Percentiles rank a stretch among this genome's conserved stretches.
Conservation (phyloP, 2,113 vertebrate species). For the Psittacula cyanocephala region DNA sequence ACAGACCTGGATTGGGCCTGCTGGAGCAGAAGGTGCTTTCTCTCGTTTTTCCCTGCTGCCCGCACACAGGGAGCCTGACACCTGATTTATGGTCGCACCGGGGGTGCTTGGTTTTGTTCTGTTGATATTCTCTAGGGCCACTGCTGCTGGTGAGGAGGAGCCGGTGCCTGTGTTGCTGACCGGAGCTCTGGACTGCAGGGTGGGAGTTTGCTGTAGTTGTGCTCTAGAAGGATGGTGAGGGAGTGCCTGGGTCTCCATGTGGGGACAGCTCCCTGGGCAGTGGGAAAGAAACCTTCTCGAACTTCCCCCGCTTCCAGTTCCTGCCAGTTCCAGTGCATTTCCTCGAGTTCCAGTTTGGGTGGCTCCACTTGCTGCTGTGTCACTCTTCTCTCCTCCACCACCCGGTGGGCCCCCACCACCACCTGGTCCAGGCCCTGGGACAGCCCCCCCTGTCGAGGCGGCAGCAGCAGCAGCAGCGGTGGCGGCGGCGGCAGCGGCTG, state of each 20-base stretch:
- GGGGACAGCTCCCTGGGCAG: slow-evolving; percentile 19
- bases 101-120: background rate
- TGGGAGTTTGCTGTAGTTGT: slow-evolving; percentile 79
- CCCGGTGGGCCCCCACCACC: slow-evolving; percentile 46
- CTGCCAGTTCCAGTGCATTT: slow-evolving; percentile 72
- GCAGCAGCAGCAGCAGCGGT: slow-evolving; percentile 64
- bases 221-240: slow-evolving; percentile 69
- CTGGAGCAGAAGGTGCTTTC: background rate
- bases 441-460: slow-evolving; percentile 72
- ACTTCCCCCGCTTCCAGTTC: slow-evolving; percentile 80
- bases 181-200: slow-evolving; percentile 36
- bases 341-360: background rate
- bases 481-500: slow-evolving; percentile 77
- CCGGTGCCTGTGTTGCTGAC: slow-evolving; percentile 8
- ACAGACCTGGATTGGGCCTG: background rate
- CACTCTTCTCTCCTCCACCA: slow-evolving; percentile 12
- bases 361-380: slow-evolving; percentile 19
- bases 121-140: background rate
- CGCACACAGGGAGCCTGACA: background rate
- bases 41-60: background rate
- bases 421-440: slow-evolving; percentile 84
- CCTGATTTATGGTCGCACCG: background rate
- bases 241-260: slow-evolving; percentile 32
- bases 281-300: slow-evolving; percentile 69
- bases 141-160: slow-evolving; percentile 33